Percentiles rank a stretch among this genome's conserved stretches.
Conservation (phyloP, 2,888 invertebrate species). For the Sabatieria punctata region DNA sequence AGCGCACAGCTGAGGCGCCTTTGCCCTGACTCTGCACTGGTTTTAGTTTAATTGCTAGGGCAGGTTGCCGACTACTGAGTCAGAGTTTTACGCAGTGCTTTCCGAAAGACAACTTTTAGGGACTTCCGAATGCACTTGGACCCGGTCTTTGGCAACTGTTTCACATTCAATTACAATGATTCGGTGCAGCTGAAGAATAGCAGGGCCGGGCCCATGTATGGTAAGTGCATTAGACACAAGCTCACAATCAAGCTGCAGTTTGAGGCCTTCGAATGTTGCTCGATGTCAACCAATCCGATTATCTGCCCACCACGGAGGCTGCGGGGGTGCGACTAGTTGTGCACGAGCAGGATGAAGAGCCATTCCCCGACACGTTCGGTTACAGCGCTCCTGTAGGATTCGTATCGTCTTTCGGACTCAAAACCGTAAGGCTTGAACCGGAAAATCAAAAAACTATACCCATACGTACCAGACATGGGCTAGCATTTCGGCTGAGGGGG, state of each 20-base stretch:
- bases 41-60: too few relatives aligned
- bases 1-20: too few relatives aligned
- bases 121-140: conserved; percentile 30
- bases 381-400: too few relatives aligned
- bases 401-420: conserved; percentile 30
- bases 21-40: too few relatives aligned
- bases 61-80: too few relatives aligned
- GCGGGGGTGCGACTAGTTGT: conserved; percentile 24
- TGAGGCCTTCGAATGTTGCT: too few relatives aligned
- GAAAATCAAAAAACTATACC: too few relatives aligned
- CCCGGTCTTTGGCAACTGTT: conserved; percentile 30
- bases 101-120: conserved; percentile 16
- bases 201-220: conserved; percentile 24
- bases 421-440: too few relatives aligned
- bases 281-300: conserved; percentile 30
- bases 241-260: too few relatives aligned
- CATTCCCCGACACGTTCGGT: conserved; percentile 30
- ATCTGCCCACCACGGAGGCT: conserved; percentile 29
- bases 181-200: conserved; percentile 23
- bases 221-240: conserved; percentile 11
- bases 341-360: conserved; percentile 25
- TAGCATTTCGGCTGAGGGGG: too few relatives aligned
- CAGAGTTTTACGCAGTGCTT: too few relatives aligned
- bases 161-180: conserved; percentile 30
- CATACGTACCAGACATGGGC: too few relatives aligned